phyloP scores from a whole-genome alignment of 2,888 invertebrate genomes.

The Pristionchus entomophagus region DNA sequence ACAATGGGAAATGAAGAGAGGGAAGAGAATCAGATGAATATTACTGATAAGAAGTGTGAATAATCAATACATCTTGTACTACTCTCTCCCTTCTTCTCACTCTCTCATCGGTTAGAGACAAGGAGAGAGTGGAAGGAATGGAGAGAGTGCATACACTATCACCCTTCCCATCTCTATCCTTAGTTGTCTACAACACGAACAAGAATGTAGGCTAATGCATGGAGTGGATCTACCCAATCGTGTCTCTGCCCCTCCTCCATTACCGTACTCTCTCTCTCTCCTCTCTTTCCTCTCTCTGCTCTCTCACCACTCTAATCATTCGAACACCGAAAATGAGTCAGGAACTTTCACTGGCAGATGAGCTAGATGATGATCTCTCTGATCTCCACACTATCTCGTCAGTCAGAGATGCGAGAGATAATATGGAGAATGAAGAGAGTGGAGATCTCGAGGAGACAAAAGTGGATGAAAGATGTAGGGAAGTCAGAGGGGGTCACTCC shows the following conservation, averaged over 20 bases:
- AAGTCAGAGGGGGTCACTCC: neutral
- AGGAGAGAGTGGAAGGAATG: neutral
- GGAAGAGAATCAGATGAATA: constrained; percentile 1
- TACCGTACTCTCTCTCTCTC: constrained; percentile 5
- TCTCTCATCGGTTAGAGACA: neutral
- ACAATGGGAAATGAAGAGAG: neutral
- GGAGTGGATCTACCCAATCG: neutral
- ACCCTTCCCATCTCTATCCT: neutral
- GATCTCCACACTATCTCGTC: neutral
- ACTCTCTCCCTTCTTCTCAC: neutral
- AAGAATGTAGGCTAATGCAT: constrained; percentile 22
- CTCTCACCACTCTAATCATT: neutral
- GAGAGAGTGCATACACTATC: neutral
- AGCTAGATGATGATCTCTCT: neutral
- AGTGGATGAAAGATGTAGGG: constrained; percentile 9
- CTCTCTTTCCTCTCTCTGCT: neutral
- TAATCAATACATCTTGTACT: constrained; percentile 7
- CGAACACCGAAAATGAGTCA: neutral
- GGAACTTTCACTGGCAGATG: neutral
- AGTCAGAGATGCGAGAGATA: neutral
- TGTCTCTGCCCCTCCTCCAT: neutral
- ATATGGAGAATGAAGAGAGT: neutral
- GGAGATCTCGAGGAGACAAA: neutral
- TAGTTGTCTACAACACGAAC: neutral
- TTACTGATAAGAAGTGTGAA: neutral